Conservation (phyloP, 2,797 vertebrate genomes). For the Emys orbicularis region DNA sequence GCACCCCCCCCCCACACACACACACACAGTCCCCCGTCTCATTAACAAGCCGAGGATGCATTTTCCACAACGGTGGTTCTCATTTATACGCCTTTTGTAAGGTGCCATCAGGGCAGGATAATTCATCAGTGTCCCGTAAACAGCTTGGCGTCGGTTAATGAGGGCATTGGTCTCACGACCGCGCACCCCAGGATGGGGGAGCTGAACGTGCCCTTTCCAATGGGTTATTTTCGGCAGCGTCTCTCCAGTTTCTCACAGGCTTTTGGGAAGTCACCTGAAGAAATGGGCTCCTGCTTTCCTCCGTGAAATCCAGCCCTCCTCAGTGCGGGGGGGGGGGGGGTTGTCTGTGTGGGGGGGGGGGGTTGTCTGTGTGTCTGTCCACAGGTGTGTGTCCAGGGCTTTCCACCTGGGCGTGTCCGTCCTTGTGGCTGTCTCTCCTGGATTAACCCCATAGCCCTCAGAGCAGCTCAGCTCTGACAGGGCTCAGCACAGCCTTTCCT, state of each 20-base stretch:
- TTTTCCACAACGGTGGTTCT: neutral
- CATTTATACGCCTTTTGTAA: neutral
- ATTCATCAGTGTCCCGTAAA: neutral
- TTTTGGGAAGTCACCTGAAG: no score
- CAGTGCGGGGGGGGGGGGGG: neutral
- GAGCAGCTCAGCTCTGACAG: neutral
- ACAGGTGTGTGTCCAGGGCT: no score
- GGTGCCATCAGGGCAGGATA: neutral
- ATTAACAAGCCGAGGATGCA: neutral
- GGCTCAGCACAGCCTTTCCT: neutral
- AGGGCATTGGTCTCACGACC: neutral
- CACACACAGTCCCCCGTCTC: neutral
- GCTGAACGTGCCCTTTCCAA: neutral
- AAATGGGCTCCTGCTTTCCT: neutral
- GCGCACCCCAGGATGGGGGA: neutral
- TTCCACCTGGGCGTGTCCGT: neutral
- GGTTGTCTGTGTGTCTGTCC: no score
- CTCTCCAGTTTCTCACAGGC: neutral
- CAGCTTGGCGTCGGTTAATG: neutral
- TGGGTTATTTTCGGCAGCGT: neutral
- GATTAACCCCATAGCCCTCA: no score
- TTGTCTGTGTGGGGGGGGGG: no score
- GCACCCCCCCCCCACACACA: no score
- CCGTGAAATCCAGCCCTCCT: neutral
- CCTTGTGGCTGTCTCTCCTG: no score